Percentiles rank a stretch among this genome's conserved stretches.
These are phyloP conservation scores for Petrophora chlorosata DNA, from an alignment of 2,888 invertebrate genomes.

Conservation along the genomic window DNA sequence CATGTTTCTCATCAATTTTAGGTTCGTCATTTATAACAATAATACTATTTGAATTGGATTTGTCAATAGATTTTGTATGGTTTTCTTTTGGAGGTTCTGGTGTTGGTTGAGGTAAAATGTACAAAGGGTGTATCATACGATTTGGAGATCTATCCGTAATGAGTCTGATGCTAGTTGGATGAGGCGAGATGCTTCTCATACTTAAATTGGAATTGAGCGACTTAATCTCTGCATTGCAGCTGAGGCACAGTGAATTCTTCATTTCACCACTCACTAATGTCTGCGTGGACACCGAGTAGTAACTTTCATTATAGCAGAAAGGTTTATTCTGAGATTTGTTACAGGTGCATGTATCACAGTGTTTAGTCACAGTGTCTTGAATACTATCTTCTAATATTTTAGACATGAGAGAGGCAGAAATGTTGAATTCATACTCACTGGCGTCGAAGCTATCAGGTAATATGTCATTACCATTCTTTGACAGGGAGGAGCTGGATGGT, in stretches of 20 bases:
- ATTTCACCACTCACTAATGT: conserved; percentile 79
- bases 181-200: conserved; percentile 68
- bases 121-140: conserved; percentile 57
- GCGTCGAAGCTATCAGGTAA: conserved; percentile 83
- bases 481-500: conserved; percentile 69
- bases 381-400: conserved; percentile 95
- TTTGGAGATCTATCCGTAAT: conserved; percentile 61
- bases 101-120: conserved; percentile 60
- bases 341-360: conserved; percentile 93
- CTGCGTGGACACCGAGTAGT: conserved; percentile 86
- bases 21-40: conserved; percentile 51
- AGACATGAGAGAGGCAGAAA: conserved; percentile 95
- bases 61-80: conserved; percentile 12
- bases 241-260: conserved; percentile 82
- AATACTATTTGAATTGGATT: conserved; percentile 11
- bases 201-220: conserved; percentile 71
- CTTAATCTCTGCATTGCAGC: conserved; percentile 84
- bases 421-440: conserved; percentile 86
- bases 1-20: conserved; percentile 44
- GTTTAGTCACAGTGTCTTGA: conserved; percentile 90
- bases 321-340: conserved; percentile 81
- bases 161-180: conserved; percentile 60
- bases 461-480: conserved; percentile 66
- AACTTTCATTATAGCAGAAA: conserved; percentile 80
- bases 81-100: conserved; percentile 45